Evolutionary conservation across 1,140 invertebrate species (phyloP), one percentile per base, ranked within the genome.

Genomic region (Pogonomyrmex barbatus): DNA sequence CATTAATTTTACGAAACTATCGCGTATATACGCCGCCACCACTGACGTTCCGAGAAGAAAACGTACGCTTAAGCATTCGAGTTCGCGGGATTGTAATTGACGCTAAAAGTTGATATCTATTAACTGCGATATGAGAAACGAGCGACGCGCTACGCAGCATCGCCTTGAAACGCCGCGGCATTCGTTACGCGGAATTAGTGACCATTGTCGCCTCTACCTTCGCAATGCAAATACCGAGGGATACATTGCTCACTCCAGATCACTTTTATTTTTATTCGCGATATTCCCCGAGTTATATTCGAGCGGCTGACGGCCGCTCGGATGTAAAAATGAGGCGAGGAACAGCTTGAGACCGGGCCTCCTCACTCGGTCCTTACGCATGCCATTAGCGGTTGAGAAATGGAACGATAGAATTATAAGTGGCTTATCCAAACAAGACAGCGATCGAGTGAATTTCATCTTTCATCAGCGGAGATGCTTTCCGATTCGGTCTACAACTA

Each of bases 401-500:
- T 56, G 33, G 14, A 47, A 73, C 79, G 68, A 17, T 83, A 60
- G 68, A 54, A 60, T 62, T 71, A 39, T 39, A 39, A 24, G 67
- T 54, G 30, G 6, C 45, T 75, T 50, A 75, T 75, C 42, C 36
- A 77, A 77, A 77, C 73, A 5, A 82, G 67, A 73, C 65, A n/a
- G 17, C 60, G 52, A 70, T 70, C 63, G 54, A 73, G 58, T 83
- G 39, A 83, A 83, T 75, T 75, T 45, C 79, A 45, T 83, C 56
- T 89, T 86, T 56, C 65, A 88, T 68, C 90, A 95, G 95, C 94
- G 94, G 95, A 95, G 93, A 95, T 95, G 95, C 94, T 95, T 88
- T 95, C 95, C 90, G 94, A 95, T 89, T 95, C 94, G 90, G 93
- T 95, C 87, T 95, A 95, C 93, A 95, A 95, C 91, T 95, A 94